Conservation (phyloP, 35 echinoderm and acorn worm genomes). For the Patiria miniata region DNA sequence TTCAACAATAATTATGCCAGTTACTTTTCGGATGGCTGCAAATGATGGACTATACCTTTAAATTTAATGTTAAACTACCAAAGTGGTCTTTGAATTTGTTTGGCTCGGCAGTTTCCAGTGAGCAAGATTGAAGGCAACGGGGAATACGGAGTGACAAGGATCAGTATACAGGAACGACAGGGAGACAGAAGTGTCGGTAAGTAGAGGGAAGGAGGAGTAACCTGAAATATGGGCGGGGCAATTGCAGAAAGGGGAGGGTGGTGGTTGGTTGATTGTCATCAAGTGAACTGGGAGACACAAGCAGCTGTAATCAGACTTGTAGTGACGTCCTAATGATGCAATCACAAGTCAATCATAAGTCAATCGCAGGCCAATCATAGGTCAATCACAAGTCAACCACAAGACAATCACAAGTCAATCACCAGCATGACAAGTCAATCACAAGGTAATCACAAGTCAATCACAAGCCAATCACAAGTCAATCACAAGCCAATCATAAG, state of each 20-base stretch:
- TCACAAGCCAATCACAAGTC: too few species aligned
- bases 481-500: too few species aligned
- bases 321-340: too few species aligned
- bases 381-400: too few species aligned
- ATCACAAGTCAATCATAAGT: too few species aligned
- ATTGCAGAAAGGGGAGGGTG: not conserved
- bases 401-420: too few species aligned
- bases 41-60: too few species aligned
- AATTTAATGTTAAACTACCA: too few species aligned
- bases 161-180: conserved; percentile 89
- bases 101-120: conserved; percentile 71
- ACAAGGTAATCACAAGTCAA: too few species aligned
- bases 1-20: too few species aligned
- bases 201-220: conserved; percentile 16
- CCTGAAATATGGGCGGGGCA: not conserved
- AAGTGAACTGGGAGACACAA: not conserved
- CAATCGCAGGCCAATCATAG: too few species aligned
- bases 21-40: too few species aligned
- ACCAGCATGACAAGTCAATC: not conserved
- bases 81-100: conserved; percentile 35
- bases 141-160: conserved; percentile 78
- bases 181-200: conserved; percentile 89
- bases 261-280: not conserved
- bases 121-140: conserved; percentile 86
- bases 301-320: not conserved